Percentiles rank a stretch among this genome's conserved stretches.
These are phyloP conservation scores for Istiophorus platypterus DNA, from an alignment of 2,113 vertebrate genomes.

Conservation along the genomic window DNA sequence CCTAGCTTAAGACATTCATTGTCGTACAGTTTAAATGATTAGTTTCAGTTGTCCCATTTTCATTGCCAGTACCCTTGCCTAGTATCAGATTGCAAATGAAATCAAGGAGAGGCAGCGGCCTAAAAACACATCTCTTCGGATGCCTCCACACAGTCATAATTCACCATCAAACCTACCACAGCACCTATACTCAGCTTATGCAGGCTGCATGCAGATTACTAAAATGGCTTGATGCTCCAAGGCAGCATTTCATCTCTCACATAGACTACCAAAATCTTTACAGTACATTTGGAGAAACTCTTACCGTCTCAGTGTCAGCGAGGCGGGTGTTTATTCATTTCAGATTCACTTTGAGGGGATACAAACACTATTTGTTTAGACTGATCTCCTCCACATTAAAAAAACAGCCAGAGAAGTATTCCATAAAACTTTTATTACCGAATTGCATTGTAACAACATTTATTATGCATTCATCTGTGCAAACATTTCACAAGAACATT, in stretches of 20 bases:
- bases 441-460: constrained; percentile 60
- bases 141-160: not conserved
- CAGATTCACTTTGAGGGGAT: not conserved
- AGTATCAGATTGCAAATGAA: not conserved
- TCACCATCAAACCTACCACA: not conserved
- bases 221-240: not conserved
- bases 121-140: not conserved
- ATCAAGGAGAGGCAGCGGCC: not conserved
- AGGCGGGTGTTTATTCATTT: not conserved
- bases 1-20: not conserved
- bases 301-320: not conserved
- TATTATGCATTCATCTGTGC: constrained; percentile 66
- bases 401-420: constrained; percentile 23
- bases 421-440: constrained; percentile 70
- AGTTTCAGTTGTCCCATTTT: not conserved
- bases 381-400: not conserved
- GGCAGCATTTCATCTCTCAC: no score
- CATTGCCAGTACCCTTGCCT: not conserved
- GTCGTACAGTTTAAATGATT: not conserved
- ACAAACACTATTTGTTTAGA: not conserved
- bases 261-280: not conserved
- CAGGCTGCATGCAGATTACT: not conserved
- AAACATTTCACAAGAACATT: constrained; percentile 65
- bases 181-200: not conserved
- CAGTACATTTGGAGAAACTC: not conserved